phyloP scores from a whole-genome alignment of 2,113 vertebrate species.

The Bujurquina vittata region DNA sequence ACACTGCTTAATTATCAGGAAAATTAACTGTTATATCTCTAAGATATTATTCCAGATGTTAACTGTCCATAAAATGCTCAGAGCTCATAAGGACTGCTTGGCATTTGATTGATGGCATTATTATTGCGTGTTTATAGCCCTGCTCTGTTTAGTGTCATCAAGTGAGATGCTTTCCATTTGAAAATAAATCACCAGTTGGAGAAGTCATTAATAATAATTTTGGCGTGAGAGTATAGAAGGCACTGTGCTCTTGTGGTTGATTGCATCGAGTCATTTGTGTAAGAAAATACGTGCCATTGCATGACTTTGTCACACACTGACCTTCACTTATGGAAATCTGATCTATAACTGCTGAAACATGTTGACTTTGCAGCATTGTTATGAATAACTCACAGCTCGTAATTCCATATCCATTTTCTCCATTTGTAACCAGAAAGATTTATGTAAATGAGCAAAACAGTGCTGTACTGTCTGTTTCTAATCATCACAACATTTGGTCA shows the following conservation, averaged over 20 bases:
- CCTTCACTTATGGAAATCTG: constrained; percentile 29
- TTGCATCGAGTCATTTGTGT: constrained; percentile 35
- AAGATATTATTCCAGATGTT: constrained; percentile 1
- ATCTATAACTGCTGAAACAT: constrained; percentile 17
- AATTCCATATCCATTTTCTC: neutral
- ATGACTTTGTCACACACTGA: constrained; percentile 25
- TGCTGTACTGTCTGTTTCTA: constrained; percentile 19
- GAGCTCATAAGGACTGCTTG: neutral
- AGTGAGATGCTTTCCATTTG: constrained; percentile 8
- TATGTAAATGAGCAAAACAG: constrained; percentile 8
- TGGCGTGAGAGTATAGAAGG: neutral
- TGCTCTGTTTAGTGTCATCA: neutral
- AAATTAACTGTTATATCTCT: neutral
- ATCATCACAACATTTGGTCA: constrained; percentile 48
- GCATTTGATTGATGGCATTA: constrained; percentile 2
- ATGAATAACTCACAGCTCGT: neutral
- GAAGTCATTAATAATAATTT: constrained; percentile 27
- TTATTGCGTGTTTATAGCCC: neutral
- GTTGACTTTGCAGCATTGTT: constrained; percentile 12
- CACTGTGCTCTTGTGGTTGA: neutral
- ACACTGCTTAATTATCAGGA: neutral
- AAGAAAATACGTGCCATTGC: constrained; percentile 26
- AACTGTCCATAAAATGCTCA: neutral
- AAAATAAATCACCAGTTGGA: neutral
- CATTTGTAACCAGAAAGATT: neutral